A percentile compares a stretch with the other conserved stretches of the same genome.
Evolutionary conservation across 2,888 invertebrate genomes (phyloP).

Genomic region (Meloe dianella): DNA sequence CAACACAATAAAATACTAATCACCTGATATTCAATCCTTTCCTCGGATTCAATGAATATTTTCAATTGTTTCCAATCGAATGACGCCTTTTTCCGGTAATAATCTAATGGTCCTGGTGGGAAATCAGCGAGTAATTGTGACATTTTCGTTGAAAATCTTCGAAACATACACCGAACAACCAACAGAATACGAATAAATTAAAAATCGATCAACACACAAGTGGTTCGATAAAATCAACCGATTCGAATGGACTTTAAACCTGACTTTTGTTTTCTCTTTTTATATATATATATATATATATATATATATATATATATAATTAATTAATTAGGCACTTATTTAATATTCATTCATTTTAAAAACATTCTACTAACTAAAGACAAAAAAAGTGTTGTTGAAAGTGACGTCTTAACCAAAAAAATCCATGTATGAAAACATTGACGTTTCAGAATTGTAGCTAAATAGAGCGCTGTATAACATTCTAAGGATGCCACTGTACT

Average conservation of each 20-base stretch:
- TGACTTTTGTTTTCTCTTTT: too few relatives aligned
- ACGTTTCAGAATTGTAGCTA: too few relatives aligned
- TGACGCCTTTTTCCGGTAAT: conserved; percentile 67
- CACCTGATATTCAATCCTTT: conserved; percentile 63
- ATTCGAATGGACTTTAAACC: background rate
- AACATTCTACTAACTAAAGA: too few relatives aligned
- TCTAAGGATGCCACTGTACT: too few relatives aligned
- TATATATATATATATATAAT: too few relatives aligned
- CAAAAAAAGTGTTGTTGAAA: too few relatives aligned
- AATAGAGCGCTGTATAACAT: too few relatives aligned
- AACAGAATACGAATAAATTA: background rate
- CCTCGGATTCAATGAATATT: conserved; percentile 63
- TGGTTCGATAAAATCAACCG: background rate
- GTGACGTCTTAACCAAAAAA: too few relatives aligned
- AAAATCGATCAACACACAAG: background rate
- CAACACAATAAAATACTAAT: conserved; percentile 13
- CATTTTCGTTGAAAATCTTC: conserved; percentile 40
- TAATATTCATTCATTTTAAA: too few relatives aligned
- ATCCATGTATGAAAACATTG: too few relatives aligned
- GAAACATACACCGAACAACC: background rate
- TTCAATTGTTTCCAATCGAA: conserved; percentile 73
- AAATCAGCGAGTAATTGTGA: conserved; percentile 64
- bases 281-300: too few relatives aligned
- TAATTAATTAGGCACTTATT: too few relatives aligned
- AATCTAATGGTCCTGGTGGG: conserved; percentile 68